Conservation (phyloP, 2,797 vertebrate genomes). For the Fistularia commersonii region DNA sequence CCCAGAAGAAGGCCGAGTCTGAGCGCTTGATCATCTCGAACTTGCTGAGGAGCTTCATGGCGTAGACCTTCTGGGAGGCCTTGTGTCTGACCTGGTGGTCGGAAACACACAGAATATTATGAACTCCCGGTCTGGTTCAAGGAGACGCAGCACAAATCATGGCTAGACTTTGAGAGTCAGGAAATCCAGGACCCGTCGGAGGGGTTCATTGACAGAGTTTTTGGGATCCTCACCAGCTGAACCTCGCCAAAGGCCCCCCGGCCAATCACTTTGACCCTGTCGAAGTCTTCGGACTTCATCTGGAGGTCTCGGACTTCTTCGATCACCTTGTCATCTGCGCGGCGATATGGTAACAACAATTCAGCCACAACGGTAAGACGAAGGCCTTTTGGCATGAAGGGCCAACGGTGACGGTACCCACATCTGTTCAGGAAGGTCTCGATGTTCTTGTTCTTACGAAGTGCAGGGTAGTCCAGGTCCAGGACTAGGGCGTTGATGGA, state of each 20-base stretch:
- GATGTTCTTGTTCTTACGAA: constrained; percentile 99
- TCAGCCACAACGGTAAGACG: not conserved
- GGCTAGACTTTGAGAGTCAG: too few relatives aligned
- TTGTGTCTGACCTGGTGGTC: constrained; percentile 88
- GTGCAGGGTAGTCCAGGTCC: constrained; percentile 94
- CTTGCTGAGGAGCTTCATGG: constrained; percentile 98
- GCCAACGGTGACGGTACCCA: constrained; percentile 70
- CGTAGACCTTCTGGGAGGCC: constrained; percentile 93
- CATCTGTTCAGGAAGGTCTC: constrained; percentile 98
- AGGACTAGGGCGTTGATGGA: constrained; percentile 93
- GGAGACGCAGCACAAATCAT: not conserved
- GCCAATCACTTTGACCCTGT: constrained; percentile 97
- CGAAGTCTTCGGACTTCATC: constrained; percentile 97
- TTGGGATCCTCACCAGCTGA: constrained; percentile 83
- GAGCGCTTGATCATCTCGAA: constrained; percentile 99
- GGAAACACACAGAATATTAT: not conserved
- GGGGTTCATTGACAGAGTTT: too few relatives aligned
- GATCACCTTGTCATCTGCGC: constrained; percentile 90
- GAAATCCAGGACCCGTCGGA: too few relatives aligned
- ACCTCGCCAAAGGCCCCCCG: constrained; percentile 98
- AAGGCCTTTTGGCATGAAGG: too few relatives aligned
- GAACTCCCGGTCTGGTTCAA: not conserved
- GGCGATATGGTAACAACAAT: constrained; percentile 3
- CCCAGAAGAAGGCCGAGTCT: constrained; percentile 99
- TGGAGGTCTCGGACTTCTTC: constrained; percentile 86